Percentiles rank a stretch among this genome's conserved stretches.
phyloP scores from a whole-genome alignment of 2,113 vertebrate species.

The Dendropsophus ebraccatus region DNA sequence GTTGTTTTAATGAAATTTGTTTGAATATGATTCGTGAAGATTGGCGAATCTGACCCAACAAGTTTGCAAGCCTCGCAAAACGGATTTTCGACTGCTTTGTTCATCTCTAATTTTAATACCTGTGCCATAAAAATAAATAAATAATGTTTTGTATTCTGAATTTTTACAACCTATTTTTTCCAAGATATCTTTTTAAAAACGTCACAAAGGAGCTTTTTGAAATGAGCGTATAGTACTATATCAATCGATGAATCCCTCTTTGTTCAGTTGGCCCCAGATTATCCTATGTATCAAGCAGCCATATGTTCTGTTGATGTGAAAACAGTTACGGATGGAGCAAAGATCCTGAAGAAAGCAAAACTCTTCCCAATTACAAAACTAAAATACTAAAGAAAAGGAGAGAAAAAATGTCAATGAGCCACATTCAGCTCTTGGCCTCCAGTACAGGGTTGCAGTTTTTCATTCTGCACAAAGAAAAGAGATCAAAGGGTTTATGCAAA shows the following conservation, averaged over 20 bases:
- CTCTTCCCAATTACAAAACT: neutral
- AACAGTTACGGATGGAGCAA: neutral
- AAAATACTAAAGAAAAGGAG: slow-evolving; percentile 16
- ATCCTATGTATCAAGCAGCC: slow-evolving; percentile 6
- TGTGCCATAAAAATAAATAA: neutral
- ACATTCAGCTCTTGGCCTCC: neutral
- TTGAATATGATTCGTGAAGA: too few relatives aligned
- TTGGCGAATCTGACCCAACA: too few relatives aligned
- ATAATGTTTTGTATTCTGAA: too few relatives aligned
- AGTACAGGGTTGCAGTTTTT: neutral
- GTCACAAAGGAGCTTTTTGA: neutral
- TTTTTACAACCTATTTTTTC: neutral
- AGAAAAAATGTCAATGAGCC: slow-evolving; percentile 2
- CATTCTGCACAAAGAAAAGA: neutral
- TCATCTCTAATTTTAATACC: too few relatives aligned
- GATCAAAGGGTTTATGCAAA: slow-evolving; percentile 23
- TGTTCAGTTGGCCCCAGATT: neutral
- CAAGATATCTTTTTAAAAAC: neutral
- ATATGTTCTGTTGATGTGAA: neutral
- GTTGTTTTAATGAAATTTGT: too few relatives aligned
- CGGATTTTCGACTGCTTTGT: too few relatives aligned
- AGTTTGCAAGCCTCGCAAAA: too few relatives aligned
- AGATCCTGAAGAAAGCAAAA: neutral
- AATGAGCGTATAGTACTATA: neutral
- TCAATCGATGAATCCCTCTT: neutral